A percentile compares a stretch with the other conserved stretches of the same genome.
These are phyloP conservation scores for Porites cylindrica DNA, from an alignment of 92 coral and sea anemone genomes.

Conservation along the genomic window DNA sequence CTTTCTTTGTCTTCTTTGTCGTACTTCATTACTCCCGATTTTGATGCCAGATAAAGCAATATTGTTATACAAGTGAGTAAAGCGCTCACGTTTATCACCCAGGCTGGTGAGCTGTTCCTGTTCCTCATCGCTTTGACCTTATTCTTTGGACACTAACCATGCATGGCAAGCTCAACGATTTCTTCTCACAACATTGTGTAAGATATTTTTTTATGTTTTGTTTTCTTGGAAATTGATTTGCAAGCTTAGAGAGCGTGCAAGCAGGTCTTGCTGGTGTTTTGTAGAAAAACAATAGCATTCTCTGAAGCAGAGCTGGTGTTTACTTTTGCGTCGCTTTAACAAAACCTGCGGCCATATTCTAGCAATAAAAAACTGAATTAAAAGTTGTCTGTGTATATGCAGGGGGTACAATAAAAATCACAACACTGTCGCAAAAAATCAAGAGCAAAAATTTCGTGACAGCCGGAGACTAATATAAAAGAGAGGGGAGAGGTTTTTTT, in stretches of 20 bases:
- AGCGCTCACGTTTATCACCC: slow-evolving; percentile 15
- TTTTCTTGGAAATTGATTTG: slow-evolving; percentile 4
- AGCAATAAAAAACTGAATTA: too few species aligned
- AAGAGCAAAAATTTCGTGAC: too few species aligned
- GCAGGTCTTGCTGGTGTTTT: slow-evolving; percentile 46
- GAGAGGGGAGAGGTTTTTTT: too few species aligned
- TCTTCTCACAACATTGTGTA: slow-evolving; percentile 19
- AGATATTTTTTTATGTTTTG: slow-evolving; percentile 23
- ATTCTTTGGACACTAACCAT: slow-evolving; percentile 16
- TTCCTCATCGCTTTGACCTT: slow-evolving; percentile 39
- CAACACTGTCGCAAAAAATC: too few species aligned
- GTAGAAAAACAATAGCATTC: background rate
- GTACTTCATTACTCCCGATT: background rate
- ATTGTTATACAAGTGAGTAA: slow-evolving; percentile 10
- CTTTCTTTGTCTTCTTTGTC: slow-evolving; percentile 7
- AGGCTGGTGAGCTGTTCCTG: slow-evolving; percentile 28
- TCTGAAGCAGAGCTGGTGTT: slow-evolving; percentile 22
- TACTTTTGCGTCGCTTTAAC: background rate
- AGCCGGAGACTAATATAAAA: too few species aligned
- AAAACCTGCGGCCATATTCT: too few species aligned
- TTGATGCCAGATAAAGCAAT: slow-evolving; percentile 32
- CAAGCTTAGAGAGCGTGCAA: slow-evolving; percentile 32
- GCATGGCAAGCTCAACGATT: slow-evolving; percentile 24
- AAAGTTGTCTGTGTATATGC: too few species aligned
- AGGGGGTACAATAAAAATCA: too few species aligned